Evolutionary conservation across 2,113 vertebrate species (phyloP).

Genomic region (Phylloscopus whistleri): DNA sequence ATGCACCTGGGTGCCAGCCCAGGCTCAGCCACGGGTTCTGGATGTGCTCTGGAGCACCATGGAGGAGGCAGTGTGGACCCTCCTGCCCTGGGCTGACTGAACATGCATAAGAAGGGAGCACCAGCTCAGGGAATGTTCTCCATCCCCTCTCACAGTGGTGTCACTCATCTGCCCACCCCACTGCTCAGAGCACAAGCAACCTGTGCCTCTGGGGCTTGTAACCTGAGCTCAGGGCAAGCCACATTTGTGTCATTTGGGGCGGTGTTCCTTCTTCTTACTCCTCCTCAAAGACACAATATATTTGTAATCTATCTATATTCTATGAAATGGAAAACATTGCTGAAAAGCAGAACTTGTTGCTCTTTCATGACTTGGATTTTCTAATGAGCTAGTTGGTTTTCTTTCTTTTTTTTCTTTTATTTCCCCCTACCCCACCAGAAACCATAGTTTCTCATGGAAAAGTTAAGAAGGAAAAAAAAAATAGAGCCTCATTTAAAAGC

Average conservation of each 20-base stretch:
- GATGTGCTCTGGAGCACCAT: fast-evolving
- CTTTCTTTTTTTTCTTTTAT: neutral
- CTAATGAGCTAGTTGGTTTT: neutral
- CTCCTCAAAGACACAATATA: neutral
- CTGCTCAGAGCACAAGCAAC: neutral
- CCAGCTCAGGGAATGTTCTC: neutral
- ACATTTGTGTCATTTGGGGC: neutral
- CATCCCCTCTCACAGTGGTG: neutral
- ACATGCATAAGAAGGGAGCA: fast-evolving
- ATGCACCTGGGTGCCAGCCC: neutral
- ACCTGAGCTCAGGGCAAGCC: neutral
- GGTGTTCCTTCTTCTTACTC: neutral
- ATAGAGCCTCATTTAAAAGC: neutral
- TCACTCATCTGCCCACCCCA: neutral
- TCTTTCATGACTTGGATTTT: neutral
- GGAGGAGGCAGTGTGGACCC: neutral
- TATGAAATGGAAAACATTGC: neutral
- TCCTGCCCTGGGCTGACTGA: neutral
- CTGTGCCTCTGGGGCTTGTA: neutral
- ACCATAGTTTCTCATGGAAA: neutral
- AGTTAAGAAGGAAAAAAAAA: fast-evolving
- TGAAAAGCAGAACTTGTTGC: neutral
- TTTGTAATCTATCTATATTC: neutral
- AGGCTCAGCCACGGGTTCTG: fast-evolving
- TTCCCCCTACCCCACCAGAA: neutral